Percentiles rank a stretch among this genome's conserved stretches.
These are phyloP conservation scores for Sebastes hubbsi DNA, from an alignment of 2,797 vertebrate species.

Conservation along the genomic window DNA sequence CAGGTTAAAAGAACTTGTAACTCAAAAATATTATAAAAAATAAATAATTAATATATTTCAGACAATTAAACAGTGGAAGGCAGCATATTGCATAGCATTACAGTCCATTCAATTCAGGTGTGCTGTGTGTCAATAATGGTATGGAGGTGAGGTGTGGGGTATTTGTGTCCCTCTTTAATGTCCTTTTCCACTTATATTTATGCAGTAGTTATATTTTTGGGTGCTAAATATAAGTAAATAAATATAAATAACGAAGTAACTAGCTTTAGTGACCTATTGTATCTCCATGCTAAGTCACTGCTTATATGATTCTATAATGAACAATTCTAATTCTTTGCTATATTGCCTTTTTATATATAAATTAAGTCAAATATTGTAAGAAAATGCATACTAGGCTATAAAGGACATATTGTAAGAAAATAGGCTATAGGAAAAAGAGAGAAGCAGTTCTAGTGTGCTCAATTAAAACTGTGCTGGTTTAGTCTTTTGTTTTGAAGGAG, in stretches of 20 bases:
- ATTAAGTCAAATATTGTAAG: neutral
- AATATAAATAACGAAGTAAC: neutral
- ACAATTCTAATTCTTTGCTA: neutral
- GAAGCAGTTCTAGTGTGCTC: neutral
- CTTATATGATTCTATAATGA: neutral
- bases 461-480: neutral
- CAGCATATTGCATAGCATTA: too few relatives aligned
- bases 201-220: neutral
- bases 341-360: neutral
- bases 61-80: too few relatives aligned
- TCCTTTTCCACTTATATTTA: neutral
- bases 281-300: neutral
- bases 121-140: too few relatives aligned
- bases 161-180: too few relatives aligned
- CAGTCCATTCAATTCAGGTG: too few relatives aligned
- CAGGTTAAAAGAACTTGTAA: too few relatives aligned
- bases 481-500: slow-evolving; percentile 57
- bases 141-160: too few relatives aligned
- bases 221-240: neutral
- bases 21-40: too few relatives aligned
- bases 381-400: neutral
- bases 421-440: neutral
- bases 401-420: neutral
- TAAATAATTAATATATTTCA: too few relatives aligned
- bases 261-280: neutral